Percentiles rank a stretch among this genome's conserved stretches.
Conservation (phyloP, 2,113 vertebrate species). For the Numenius arquata region DNA sequence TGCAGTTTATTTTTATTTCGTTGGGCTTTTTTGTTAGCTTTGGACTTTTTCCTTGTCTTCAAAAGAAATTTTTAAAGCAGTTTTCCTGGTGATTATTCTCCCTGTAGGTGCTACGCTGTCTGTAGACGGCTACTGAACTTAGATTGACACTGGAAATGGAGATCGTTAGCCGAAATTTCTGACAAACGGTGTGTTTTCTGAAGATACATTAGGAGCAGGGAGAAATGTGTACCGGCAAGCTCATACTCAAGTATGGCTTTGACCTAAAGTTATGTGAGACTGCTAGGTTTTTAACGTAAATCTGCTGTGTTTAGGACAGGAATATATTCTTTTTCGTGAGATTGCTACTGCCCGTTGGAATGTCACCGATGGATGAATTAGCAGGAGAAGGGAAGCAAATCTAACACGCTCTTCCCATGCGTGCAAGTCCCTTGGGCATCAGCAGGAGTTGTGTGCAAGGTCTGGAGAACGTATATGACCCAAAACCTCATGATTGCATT, state of each 20-base stretch:
- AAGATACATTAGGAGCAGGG: not conserved
- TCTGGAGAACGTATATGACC: not conserved
- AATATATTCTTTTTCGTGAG: not conserved
- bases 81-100: not conserved
- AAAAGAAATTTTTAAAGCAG: not conserved
- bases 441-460: not conserved
- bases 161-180: constrained; percentile 12
- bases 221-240: not conserved
- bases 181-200: not conserved
- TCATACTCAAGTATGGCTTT: not conserved
- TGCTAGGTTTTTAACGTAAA: not conserved
- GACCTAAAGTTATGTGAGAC: not conserved
- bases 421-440: not conserved
- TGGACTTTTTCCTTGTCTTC: not conserved
- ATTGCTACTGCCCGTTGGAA: not conserved
- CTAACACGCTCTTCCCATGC: not conserved
- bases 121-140: not conserved
- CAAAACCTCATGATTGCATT: not conserved
- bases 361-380: not conserved
- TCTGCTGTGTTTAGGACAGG: not conserved
- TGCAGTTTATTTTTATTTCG: not conserved
- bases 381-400: not conserved
- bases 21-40: not conserved
- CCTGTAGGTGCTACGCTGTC: not conserved
- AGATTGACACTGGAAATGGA: not conserved